These are phyloP conservation scores for Caenorhabditis afra DNA, from an alignment of 2,888 invertebrate genomes.

Conservation along the genomic window DNA sequence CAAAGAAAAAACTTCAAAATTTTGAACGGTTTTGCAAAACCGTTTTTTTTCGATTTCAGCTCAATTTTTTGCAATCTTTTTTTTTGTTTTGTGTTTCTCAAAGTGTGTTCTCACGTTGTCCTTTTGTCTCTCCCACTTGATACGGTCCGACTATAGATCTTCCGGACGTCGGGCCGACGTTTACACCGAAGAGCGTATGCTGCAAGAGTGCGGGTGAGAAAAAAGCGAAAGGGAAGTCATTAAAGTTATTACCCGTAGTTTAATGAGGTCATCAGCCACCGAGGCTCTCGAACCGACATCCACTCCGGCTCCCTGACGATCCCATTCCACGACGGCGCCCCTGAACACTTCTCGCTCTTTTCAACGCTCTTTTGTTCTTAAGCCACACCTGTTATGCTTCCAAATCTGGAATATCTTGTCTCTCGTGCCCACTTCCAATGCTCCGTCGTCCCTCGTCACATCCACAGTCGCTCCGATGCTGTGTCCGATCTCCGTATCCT, in stretches of 20 bases:
- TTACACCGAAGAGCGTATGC: conserved; percentile 62
- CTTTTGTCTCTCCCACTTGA: conserved; percentile 58
- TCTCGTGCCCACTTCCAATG: conserved; percentile 67
- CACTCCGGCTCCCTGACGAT: conserved; percentile 68
- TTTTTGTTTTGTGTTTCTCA: too few species aligned
- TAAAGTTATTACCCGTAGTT: conserved; percentile 54
- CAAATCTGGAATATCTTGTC: conserved; percentile 66
- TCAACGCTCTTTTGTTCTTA: not conserved
- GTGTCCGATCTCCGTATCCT: conserved; percentile 69
- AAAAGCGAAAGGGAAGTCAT: not conserved
- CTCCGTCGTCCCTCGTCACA: conserved; percentile 61
- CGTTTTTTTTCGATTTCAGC: conserved; percentile 1
- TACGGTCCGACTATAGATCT: conserved; percentile 63
- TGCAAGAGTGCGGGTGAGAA: conserved; percentile 19
- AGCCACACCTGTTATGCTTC: conserved; percentile 61
- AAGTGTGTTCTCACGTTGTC: conserved; percentile 58
- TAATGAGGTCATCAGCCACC: conserved; percentile 67
- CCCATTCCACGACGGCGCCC: conserved; percentile 70
- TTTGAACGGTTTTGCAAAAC: conserved; percentile 3
- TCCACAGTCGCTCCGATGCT: conserved; percentile 66
- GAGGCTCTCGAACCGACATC: conserved; percentile 70
- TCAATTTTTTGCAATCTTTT: too few species aligned
- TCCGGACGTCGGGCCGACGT: conserved; percentile 60
- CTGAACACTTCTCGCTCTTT: conserved; percentile 32
- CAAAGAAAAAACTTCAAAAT: not conserved